These are phyloP conservation scores for Sebastolobus altivelis DNA, from an alignment of 2,797 vertebrate genomes.

Conservation along the genomic window DNA sequence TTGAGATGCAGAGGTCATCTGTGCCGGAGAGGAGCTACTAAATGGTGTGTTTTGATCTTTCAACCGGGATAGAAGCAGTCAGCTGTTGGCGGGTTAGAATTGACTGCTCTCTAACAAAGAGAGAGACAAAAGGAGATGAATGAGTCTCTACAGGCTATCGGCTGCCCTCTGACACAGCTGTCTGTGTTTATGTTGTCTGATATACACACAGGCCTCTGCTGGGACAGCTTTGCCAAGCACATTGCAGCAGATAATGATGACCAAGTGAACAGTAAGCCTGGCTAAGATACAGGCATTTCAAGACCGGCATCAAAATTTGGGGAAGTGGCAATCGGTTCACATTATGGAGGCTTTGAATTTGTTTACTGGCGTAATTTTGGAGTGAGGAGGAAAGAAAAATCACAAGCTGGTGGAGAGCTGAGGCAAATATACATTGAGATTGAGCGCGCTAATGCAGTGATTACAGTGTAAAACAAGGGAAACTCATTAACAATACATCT, in stretches of 20 bases:
- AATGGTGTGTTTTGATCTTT: conserved; percentile 77
- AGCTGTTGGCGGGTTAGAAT: conserved; percentile 48
- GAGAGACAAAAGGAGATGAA: conserved; percentile 76
- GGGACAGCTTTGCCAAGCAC: conserved; percentile 52
- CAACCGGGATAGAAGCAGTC: conserved; percentile 51
- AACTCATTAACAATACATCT: conserved; percentile 37
- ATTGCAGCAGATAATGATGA: conserved; percentile 39
- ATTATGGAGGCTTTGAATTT: conserved; percentile 30
- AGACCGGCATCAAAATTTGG: conserved; percentile 28
- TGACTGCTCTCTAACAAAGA: conserved; percentile 62
- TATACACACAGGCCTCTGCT: conserved; percentile 53
- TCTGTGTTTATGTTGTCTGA: conserved; percentile 73
- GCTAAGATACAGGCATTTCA: conserved; percentile 38
- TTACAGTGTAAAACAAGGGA: conserved; percentile 25
- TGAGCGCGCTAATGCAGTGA: conserved; percentile 8
- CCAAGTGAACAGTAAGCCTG: conserved; percentile 37
- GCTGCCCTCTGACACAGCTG: conserved; percentile 75
- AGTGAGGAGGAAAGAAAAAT: conserved; percentile 17
- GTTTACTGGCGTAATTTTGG: not conserved
- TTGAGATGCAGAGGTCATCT: conserved; percentile 70
- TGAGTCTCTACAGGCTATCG: conserved; percentile 68
- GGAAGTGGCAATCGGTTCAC: conserved; percentile 23
- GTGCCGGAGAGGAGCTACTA: conserved; percentile 67
- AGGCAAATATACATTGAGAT: conserved; percentile 32
- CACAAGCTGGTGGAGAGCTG: not conserved